phyloP scores from a whole-genome alignment of 2,888 invertebrate species.

The Norana najaformis region DNA sequence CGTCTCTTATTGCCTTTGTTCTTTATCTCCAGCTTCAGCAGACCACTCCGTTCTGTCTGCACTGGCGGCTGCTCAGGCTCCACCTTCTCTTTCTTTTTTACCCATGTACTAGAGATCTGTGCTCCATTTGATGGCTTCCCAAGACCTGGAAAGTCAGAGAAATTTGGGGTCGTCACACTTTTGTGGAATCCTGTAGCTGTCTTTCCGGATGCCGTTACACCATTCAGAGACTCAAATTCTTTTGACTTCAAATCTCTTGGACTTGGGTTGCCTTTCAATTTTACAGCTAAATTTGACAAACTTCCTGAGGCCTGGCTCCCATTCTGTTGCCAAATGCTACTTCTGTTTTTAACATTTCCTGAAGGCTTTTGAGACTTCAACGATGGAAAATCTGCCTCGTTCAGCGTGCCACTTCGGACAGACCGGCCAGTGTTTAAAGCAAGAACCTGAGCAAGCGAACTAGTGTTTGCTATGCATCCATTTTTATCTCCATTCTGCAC shows the following conservation, averaged over 20 bases:
- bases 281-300: background rate
- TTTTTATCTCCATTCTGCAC: background rate
- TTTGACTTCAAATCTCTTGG: background rate
- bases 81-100: background rate
- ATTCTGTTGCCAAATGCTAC: background rate
- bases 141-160: background rate
- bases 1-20: background rate
- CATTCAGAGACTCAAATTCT: background rate
- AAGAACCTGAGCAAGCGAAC: constrained; percentile 56
- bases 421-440: constrained; percentile 57
- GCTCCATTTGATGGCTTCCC: background rate
- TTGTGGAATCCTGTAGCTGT: background rate
- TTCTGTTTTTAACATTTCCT: background rate
- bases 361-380: constrained; percentile 42
- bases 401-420: constrained; percentile 50
- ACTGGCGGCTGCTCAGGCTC: background rate
- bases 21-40: background rate
- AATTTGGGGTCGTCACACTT: background rate
- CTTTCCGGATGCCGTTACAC: background rate
- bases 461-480: background rate
- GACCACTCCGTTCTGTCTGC: background rate
- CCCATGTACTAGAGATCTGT: constrained; percentile 1
- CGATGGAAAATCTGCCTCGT: constrained; percentile 59
- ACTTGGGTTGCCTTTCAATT: background rate
- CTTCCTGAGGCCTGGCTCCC: constrained; percentile 20